These are phyloP conservation scores for Cepaea hortensis DNA, from an alignment of 2,888 invertebrate genomes.

Conservation along the genomic window DNA sequence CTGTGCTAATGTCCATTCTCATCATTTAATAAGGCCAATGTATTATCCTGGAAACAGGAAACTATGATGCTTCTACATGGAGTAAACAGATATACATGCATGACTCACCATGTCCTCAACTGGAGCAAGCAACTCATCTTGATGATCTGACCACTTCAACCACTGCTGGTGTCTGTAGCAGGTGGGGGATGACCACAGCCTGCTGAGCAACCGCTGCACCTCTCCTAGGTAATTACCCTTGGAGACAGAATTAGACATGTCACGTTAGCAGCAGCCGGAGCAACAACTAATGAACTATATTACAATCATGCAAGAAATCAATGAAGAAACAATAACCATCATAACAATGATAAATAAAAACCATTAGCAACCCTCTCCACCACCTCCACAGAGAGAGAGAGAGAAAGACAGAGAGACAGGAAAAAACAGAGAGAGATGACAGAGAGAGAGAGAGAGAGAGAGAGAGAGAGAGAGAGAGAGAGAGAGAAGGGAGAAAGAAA, in stretches of 20 bases:
- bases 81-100: neutral
- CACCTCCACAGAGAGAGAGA: neutral
- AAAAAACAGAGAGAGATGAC: neutral
- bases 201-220: slow-evolving; percentile 43
- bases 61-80: too few relatives aligned
- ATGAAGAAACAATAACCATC: neutral
- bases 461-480: neutral
- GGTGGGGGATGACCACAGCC: slow-evolving; percentile 50
- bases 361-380: neutral
- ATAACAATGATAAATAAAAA: neutral
- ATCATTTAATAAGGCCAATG: too few relatives aligned
- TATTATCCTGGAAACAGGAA: too few relatives aligned
- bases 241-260: neutral
- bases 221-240: slow-evolving; percentile 11
- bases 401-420: neutral
- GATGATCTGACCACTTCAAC: slow-evolving; percentile 47
- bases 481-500: neutral
- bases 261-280: neutral
- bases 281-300: neutral
- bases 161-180: slow-evolving; percentile 40
- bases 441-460: neutral
- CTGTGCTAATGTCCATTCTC: too few relatives aligned
- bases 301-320: neutral
- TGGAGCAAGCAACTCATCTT: slow-evolving; percentile 13
- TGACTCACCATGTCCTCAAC: slow-evolving; percentile 15